Conservation (phyloP, 2,797 vertebrate species). For the Oreochromis mossambicus region DNA sequence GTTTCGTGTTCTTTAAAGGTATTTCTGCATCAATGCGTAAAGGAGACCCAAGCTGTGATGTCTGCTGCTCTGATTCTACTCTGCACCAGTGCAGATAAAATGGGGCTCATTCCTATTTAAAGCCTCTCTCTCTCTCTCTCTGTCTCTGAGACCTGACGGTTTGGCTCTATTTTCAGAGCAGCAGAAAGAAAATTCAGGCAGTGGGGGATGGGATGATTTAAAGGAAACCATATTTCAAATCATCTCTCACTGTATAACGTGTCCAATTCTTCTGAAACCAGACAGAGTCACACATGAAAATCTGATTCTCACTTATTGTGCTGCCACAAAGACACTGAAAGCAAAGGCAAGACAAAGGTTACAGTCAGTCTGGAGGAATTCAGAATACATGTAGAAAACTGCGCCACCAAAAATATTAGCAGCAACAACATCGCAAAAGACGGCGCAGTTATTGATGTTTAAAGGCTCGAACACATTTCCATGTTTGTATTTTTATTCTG, state of each 20-base stretch:
- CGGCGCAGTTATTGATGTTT: neutral
- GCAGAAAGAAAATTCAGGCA: neutral
- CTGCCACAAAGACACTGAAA: neutral
- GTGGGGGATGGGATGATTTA: neutral
- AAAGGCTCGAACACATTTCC: neutral
- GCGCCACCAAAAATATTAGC: neutral
- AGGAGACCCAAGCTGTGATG: neutral
- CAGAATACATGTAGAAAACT: neutral
- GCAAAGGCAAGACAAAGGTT: neutral
- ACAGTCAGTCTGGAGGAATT: neutral
- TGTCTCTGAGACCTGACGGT: neutral
- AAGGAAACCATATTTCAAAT: neutral
- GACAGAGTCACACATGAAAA: neutral
- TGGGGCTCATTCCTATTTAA: slow-evolving; percentile 31
- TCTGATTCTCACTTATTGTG: neutral
- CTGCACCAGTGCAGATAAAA: slow-evolving; percentile 18
- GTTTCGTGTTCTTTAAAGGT: slow-evolving; percentile 11
- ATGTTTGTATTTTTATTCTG: neutral
- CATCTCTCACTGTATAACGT: neutral
- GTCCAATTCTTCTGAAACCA: neutral
- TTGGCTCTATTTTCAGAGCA: slow-evolving; percentile 17
- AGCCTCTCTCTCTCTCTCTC: neutral
- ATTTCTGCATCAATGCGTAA: neutral
- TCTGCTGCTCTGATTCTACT: slow-evolving; percentile 7
- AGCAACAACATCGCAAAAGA: neutral